These are phyloP conservation scores for Bemisia tabaci DNA, from an alignment of 1,140 invertebrate genomes.

Conservation along the genomic window DNA sequence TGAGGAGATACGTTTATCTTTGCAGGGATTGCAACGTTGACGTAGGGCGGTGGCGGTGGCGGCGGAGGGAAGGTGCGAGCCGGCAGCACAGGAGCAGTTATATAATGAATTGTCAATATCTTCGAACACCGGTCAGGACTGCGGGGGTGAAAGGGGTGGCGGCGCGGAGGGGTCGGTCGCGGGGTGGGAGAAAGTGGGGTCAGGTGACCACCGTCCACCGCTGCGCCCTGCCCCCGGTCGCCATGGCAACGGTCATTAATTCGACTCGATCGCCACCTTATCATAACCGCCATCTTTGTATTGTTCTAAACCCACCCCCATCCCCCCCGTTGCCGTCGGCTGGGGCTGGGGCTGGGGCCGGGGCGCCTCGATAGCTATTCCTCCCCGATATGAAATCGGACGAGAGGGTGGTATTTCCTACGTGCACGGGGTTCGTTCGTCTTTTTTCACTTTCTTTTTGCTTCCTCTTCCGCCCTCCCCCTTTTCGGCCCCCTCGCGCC, in stretches of 20 bases:
- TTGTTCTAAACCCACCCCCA: neutral
- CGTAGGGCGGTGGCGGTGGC: too few relatives aligned
- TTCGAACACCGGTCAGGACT: neutral
- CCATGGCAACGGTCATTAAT: neutral
- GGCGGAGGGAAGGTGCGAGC: too few relatives aligned
- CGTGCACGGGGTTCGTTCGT: too few relatives aligned
- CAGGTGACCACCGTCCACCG: neutral
- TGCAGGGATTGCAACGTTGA: too few relatives aligned
- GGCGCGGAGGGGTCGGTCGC: neutral
- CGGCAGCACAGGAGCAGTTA: too few relatives aligned
- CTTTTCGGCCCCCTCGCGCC: neutral
- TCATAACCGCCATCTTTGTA: neutral
- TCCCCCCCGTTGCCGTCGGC: too few relatives aligned
- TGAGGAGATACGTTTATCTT: too few relatives aligned
- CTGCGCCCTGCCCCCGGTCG: neutral
- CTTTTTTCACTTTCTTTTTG: neutral
- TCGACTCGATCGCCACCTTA: neutral
- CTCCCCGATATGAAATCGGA: neutral
- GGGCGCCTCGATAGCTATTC: neutral
- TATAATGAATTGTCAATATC: neutral
- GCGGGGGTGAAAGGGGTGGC: neutral
- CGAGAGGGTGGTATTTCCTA: too few relatives aligned
- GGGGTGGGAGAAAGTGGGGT: neutral
- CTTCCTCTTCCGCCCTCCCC: neutral
- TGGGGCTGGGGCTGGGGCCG: too few relatives aligned